A percentile compares a stretch with the other conserved stretches of the same genome.
Conservation (phyloP, 2,113 vertebrate genomes). For the Channa argus region DNA sequence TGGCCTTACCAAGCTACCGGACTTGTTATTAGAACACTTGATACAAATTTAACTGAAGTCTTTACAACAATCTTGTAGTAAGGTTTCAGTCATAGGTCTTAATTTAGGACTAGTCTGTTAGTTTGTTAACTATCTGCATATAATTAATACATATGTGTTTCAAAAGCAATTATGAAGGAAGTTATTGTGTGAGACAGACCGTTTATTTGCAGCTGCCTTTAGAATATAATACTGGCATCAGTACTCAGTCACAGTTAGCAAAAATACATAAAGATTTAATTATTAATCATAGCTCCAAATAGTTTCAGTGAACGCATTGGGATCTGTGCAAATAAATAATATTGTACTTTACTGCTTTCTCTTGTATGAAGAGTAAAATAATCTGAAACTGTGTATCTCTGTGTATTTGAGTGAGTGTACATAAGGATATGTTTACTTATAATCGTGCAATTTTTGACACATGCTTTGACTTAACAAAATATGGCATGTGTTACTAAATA, state of each 20-base stretch:
- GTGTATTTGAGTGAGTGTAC: too few relatives aligned
- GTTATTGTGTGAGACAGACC: constrained; percentile 6
- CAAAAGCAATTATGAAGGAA: constrained; percentile 13
- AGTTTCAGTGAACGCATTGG: background rate
- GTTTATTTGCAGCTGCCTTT: constrained; percentile 26
- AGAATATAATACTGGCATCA: background rate
- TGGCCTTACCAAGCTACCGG: constrained; percentile 53
- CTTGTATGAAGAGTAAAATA: too few relatives aligned
- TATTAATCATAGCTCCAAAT: background rate
- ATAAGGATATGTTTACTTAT: too few relatives aligned
- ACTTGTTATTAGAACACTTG: constrained; percentile 70
- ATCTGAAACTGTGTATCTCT: too few relatives aligned
- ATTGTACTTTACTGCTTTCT: too few relatives aligned
- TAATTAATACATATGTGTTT: constrained; percentile 54
- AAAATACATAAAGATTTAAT: background rate
- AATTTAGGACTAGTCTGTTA: constrained; percentile 46
- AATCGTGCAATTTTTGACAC: too few relatives aligned
- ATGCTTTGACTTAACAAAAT: too few relatives aligned
- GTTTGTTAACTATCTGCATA: background rate
- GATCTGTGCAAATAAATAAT: too few relatives aligned
- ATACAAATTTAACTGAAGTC: constrained; percentile 45
- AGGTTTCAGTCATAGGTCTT: constrained; percentile 43
- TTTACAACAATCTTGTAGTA: constrained; percentile 41
- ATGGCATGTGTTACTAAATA: too few relatives aligned
- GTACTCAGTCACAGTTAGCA: background rate